A percentile compares a stretch with the other conserved stretches of the same genome.
Evolutionary conservation across 1,140 invertebrate genomes (phyloP).

Genomic region (Marisa cornuarietis): DNA sequence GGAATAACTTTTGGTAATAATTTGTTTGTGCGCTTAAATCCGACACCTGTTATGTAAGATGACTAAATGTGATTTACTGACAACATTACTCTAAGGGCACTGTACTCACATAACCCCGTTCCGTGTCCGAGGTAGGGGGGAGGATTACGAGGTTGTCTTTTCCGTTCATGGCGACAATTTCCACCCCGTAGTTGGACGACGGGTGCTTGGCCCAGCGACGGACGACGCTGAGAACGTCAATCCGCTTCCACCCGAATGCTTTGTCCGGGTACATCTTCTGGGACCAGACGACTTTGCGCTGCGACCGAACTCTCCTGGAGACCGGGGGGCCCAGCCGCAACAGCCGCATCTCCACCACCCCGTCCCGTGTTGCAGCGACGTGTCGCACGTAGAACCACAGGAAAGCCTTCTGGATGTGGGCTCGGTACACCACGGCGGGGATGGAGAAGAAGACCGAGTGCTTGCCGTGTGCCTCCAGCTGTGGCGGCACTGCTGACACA

Average conservation of each 20-base stretch:
- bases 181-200: slow-evolving; percentile 60
- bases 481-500: slow-evolving; percentile 12
- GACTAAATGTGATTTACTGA: too few species aligned
- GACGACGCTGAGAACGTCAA: slow-evolving; percentile 81
- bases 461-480: slow-evolving; percentile 4
- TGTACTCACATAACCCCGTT: slow-evolving; percentile 68
- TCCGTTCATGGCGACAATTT: slow-evolving; percentile 80
- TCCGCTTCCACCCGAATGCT: slow-evolving; percentile 77
- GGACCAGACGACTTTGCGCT: slow-evolving; percentile 15
- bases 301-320: background rate
- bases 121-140: slow-evolving; percentile 39
- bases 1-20: too few species aligned
- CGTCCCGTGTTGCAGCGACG: background rate
- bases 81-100: slow-evolving; percentile 42
- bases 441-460: slow-evolving; percentile 26
- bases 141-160: slow-evolving; percentile 76
- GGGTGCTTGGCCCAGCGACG: slow-evolving; percentile 65
- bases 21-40: too few species aligned
- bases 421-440: slow-evolving; percentile 15
- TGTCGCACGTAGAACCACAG: slow-evolving; percentile 37
- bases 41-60: too few species aligned
- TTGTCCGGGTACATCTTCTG: slow-evolving; percentile 20
- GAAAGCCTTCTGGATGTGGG: slow-evolving; percentile 23
- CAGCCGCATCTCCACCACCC: slow-evolving; percentile 17
- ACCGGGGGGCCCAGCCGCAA: background rate